Conservation (phyloP, 2,797 vertebrate genomes). For the Poecilia velifera region DNA sequence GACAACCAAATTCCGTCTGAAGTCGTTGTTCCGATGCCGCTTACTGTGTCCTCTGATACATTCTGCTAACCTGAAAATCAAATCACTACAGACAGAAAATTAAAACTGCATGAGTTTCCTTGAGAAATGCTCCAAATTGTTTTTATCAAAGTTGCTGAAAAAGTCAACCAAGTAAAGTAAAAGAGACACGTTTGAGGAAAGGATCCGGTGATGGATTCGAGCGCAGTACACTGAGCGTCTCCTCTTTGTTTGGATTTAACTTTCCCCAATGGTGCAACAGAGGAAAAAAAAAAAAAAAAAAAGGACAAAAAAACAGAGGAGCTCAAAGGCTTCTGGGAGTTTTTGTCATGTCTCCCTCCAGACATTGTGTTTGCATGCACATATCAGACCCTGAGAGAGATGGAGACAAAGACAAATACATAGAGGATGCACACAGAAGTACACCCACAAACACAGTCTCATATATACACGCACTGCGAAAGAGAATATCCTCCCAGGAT, state of each 20-base stretch:
- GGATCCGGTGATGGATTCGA: conserved; percentile 74
- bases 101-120: conserved; percentile 59
- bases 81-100: conserved; percentile 60
- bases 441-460: conserved; percentile 44
- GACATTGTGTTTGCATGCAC: conserved; percentile 83
- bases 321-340: conserved; percentile 85
- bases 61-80: conserved; percentile 61
- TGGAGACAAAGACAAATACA: conserved; percentile 79
- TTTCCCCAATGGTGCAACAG: conserved; percentile 78
- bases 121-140: conserved; percentile 54
- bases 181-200: conserved; percentile 71
- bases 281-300: conserved; percentile 52
- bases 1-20: conserved; percentile 47
- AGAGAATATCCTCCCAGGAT: conserved; percentile 76
- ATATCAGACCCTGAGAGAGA: conserved; percentile 82
- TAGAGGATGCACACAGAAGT: conserved; percentile 64
- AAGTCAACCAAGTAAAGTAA: conserved; percentile 76
- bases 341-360: conserved; percentile 85
- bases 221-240: conserved; percentile 63
- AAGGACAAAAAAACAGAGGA: conserved; percentile 65
- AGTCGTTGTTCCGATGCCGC: conserved; percentile 54
- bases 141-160: conserved; percentile 73
- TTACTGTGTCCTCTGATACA: conserved; percentile 58
- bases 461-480: conserved; percentile 41
- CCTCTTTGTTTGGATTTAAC: conserved; percentile 85